These are phyloP conservation scores for Hydrotaea cyrtoneurina DNA, from an alignment of 2,888 invertebrate genomes.

Conservation along the genomic window DNA sequence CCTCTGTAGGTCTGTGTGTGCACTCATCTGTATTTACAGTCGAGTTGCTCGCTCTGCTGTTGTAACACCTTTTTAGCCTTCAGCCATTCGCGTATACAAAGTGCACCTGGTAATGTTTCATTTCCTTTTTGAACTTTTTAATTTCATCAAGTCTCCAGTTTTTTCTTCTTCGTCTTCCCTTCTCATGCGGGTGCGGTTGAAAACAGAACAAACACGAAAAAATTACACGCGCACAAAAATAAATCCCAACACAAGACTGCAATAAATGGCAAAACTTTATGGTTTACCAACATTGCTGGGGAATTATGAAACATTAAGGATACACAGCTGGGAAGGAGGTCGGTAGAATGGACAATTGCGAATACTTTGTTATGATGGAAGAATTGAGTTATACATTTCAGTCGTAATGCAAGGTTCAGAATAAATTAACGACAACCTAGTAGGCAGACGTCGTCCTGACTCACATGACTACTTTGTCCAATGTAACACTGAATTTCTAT, in stretches of 20 bases:
- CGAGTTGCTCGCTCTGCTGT: not conserved
- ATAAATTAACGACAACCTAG: too few relatives aligned
- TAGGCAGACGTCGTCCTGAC: too few relatives aligned
- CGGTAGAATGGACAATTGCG: too few relatives aligned
- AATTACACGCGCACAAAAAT: conserved; percentile 35
- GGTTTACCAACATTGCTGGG: not conserved
- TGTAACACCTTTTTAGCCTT: conserved; percentile 1
- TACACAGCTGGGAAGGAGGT: too few relatives aligned
- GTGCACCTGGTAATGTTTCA: conserved; percentile 47
- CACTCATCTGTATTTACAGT: not conserved
- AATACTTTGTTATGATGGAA: too few relatives aligned
- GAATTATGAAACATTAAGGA: too few relatives aligned
- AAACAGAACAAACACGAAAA: too few relatives aligned
- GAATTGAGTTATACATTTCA: too few relatives aligned
- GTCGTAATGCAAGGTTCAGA: too few relatives aligned
- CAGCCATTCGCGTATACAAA: conserved; percentile 2
- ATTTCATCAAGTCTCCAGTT: conserved; percentile 34
- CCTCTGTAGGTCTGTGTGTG: not conserved
- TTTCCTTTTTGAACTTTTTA: conserved; percentile 50
- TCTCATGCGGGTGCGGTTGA: not conserved
- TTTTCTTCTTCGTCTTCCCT: not conserved
- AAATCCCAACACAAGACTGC: not conserved
- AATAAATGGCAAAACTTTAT: conserved; percentile 1
- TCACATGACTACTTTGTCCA: too few relatives aligned
- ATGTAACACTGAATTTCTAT: too few relatives aligned